Evolutionary conservation across 2,113 vertebrate species (phyloP), one percentile per base, ranked within the genome.

Genomic region (Rhea americana): DNA sequence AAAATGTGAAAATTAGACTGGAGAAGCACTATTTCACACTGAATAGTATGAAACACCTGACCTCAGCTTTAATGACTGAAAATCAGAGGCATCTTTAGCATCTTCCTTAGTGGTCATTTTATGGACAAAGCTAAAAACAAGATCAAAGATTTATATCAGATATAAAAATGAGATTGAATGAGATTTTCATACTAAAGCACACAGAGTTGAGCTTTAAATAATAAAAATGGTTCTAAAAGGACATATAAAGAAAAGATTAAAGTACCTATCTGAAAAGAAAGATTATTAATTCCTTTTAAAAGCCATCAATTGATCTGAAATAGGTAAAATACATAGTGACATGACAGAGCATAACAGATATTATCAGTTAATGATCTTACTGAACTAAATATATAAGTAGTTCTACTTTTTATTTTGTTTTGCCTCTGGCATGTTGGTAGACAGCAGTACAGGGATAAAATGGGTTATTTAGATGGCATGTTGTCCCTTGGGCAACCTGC

Each of bases 81-180:
- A 93, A 65, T 56, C 77, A 50, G 79, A 96, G 67, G 21, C 70
- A 37, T 77, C 83, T 76, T 93, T 62, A 90, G 71, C 58, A 3
- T 89, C 89, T 94, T 51, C 72, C 55, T 91, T 8, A 5, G 55
- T 70, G 73, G 72, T 53, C 91, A 43, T 65, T 47, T 51, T 85
- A 77, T 65, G 91, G 88, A 72, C 76, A 92, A 93, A 90, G 82
- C 83, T 92, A 91, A 93, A 96, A 94, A 71, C 81, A 87, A 91
- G 85, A 93, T 62, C 56, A 89, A 79, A 78, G 89, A 82, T 96
- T 96, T 87, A 39, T 89, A 45, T 43, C 32, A 26, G 91, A 50
- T 24, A 72, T 39, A 75, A 93, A 62, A 96, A 77, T 56, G 28
- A 89, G 94, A 96, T 75, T 18, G 17, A 96, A 72, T 1, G 13